phyloP scores from a whole-genome alignment of 2,797 vertebrate species.

The Orientallactaga sibirica region DNA sequence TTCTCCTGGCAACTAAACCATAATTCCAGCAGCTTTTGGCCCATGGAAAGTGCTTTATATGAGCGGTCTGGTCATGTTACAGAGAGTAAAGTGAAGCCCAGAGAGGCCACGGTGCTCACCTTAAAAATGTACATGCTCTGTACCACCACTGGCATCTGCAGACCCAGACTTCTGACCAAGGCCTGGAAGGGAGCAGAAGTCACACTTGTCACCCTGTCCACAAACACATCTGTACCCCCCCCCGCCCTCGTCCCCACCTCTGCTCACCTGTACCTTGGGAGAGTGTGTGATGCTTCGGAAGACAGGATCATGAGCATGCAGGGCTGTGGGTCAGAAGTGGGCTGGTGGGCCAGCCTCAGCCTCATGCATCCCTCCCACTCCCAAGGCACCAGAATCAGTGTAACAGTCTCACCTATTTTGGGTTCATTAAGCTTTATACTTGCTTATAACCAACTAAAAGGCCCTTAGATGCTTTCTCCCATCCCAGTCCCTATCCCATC shows the following conservation, averaged over 20 bases:
- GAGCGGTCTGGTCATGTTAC: not conserved
- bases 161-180: slow-evolving; percentile 91
- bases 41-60: not conserved
- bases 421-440: not conserved
- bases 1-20: not conserved
- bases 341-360: not conserved
- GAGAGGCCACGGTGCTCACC: slow-evolving; percentile 86
- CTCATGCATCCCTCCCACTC: accelerated
- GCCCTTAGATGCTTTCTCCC: not conserved
- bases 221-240: not conserved
- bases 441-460: not conserved
- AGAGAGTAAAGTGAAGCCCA: slow-evolving; percentile 4
- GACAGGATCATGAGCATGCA: slow-evolving; percentile 93
- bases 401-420: not conserved
- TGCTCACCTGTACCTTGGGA: slow-evolving; percentile 93
- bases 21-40: not conserved
- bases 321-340: slow-evolving; percentile 87
- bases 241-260: accelerated
- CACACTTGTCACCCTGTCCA: not conserved
- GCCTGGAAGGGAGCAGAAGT: slow-evolving; percentile 86
- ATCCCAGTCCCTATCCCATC: not conserved
- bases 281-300: slow-evolving; percentile 94
- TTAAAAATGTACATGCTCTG: slow-evolving; percentile 99
- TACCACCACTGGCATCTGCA: slow-evolving; percentile 92
- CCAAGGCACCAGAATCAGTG: not conserved